These are phyloP conservation scores for Leptinotarsa haldemani DNA, from an alignment of 2,888 invertebrate species.

Conservation along the genomic window DNA sequence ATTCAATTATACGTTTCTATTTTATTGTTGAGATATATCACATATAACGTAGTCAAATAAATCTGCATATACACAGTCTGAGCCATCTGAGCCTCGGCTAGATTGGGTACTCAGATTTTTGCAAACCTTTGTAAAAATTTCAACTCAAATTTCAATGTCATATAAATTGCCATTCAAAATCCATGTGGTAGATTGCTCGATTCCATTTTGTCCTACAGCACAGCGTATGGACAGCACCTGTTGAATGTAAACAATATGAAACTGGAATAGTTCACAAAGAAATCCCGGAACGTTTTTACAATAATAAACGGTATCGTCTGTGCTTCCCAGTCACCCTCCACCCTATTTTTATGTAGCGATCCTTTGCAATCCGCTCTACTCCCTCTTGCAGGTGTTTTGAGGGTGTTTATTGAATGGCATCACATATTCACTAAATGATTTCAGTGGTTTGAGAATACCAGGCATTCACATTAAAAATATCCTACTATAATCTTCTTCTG, in stretches of 20 bases:
- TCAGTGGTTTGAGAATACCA: slow-evolving; percentile 31
- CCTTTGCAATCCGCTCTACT: slow-evolving; percentile 17
- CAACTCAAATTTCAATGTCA: background rate
- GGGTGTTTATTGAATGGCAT: slow-evolving; percentile 43
- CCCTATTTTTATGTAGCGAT: slow-evolving; percentile 23
- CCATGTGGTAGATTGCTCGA: slow-evolving; percentile 24
- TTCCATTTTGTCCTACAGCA: slow-evolving; percentile 24
- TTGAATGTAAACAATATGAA: slow-evolving; percentile 30
- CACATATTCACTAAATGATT: slow-evolving; percentile 33
- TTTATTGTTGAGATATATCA: too few relatives aligned
- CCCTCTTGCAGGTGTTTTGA: slow-evolving; percentile 45
- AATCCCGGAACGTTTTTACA: slow-evolving; percentile 17
- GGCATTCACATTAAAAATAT: slow-evolving; percentile 31
- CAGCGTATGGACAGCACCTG: slow-evolving; percentile 36
- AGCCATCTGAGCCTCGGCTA: too few relatives aligned
- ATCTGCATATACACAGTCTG: background rate
- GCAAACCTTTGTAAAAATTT: too few relatives aligned
- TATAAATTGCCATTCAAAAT: slow-evolving; percentile 20
- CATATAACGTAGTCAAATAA: too few relatives aligned
- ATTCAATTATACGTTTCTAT: too few relatives aligned
- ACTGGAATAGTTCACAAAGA: slow-evolving; percentile 8
- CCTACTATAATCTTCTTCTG: slow-evolving; percentile 37
- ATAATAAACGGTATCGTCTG: slow-evolving; percentile 19
- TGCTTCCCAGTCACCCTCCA: background rate
- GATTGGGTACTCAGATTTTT: too few relatives aligned